phyloP scores from a whole-genome alignment of 2,888 invertebrate species.

The Muscina levida region DNA sequence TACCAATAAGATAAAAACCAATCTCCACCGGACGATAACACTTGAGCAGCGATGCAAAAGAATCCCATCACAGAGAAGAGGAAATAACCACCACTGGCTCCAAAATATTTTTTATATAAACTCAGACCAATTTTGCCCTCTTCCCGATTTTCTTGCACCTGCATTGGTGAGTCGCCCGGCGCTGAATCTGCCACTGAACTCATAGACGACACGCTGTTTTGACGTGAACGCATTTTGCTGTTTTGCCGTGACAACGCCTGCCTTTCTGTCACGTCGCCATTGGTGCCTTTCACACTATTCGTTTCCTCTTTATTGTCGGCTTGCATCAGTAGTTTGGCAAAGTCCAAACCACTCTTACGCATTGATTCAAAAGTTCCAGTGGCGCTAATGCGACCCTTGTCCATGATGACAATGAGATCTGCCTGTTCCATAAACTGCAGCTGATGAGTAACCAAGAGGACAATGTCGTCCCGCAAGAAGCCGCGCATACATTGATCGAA shows the following conservation, averaged over 20 bases:
- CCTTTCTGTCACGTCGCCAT: conserved; percentile 67
- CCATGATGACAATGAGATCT: conserved; percentile 81
- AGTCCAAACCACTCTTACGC: conserved; percentile 87
- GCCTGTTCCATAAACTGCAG: conserved; percentile 88
- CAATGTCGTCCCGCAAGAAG: conserved; percentile 84
- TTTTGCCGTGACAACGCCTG: conserved; percentile 71
- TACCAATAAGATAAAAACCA: conserved; percentile 90
- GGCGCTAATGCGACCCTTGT: conserved; percentile 79
- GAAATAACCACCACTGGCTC: conserved; percentile 85
- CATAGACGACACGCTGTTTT: conserved; percentile 77
- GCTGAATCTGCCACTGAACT: conserved; percentile 81
- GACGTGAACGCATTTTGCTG: conserved; percentile 74
- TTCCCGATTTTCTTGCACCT: conserved; percentile 82
- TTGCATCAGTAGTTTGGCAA: conserved; percentile 86
- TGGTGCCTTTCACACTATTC: conserved; percentile 68
- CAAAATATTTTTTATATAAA: conserved; percentile 86
- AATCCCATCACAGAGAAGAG: conserved; percentile 83
- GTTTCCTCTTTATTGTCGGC: conserved; percentile 80
- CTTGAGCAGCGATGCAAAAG: conserved; percentile 85
- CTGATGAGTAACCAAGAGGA: conserved; percentile 91
- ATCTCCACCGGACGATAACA: conserved; percentile 87
- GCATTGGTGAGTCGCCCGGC: conserved; percentile 78
- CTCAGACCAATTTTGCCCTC: conserved; percentile 83
- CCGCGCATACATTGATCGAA: conserved; percentile 84
- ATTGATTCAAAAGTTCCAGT: conserved; percentile 87